Base-by-base conservation (phyloP, 53 echinoderm and acorn worm species). In the Crossaster papposus region DNA sequence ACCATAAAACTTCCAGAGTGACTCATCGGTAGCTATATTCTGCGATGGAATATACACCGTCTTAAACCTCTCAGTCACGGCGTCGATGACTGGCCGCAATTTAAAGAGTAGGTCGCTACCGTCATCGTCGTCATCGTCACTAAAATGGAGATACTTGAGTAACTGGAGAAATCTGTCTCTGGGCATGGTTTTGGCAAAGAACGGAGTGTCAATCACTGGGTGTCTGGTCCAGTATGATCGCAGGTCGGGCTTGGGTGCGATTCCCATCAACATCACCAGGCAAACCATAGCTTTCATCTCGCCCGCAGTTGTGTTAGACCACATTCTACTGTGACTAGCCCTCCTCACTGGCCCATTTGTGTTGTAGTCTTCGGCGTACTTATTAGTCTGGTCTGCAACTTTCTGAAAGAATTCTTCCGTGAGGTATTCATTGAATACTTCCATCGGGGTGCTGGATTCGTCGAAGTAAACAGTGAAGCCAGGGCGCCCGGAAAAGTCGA, bases 61-160 rank as follows among this genome's bases (percentile, higher is more conserved):
- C 15, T 76, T 76, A 37, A 76, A 76, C 2, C 36, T 76, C 11
- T 76, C 36, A 31, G 37, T 36, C 35, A 76, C 17, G 10, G 32
- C 35, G 35, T 76, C 36, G 14, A 76, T 9, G 4, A 76, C 76
- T 3, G 76, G 76, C 1, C 76, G 76, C 7, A 76, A 6, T 20
- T 76, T 76, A 37, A 18, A 76, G 76, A 76, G 76, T 13, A 13
- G 34, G 15, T 76, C 76, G n/a, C n/a, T n/a, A n/a, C n/a, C n/a
- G n/a, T n/a, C n/a, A n/a, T n/a, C n/a, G n/a, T n/a, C n/a, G n/a
- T n/a, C n/a, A n/a, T n/a, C n/a, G n/a, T n/a, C n/a, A n/a, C n/a
- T n/a, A n/a, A n/a, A n/a, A n/a, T n/a, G n/a, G n/a, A n/a, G n/a
- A n/a, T n/a, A n/a, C n/a, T n/a, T n/a, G n/a, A n/a, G n/a, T n/a